These are phyloP conservation scores for Hemichromis elongatus DNA, from an alignment of 2,113 vertebrate genomes.

Conservation along the genomic window DNA sequence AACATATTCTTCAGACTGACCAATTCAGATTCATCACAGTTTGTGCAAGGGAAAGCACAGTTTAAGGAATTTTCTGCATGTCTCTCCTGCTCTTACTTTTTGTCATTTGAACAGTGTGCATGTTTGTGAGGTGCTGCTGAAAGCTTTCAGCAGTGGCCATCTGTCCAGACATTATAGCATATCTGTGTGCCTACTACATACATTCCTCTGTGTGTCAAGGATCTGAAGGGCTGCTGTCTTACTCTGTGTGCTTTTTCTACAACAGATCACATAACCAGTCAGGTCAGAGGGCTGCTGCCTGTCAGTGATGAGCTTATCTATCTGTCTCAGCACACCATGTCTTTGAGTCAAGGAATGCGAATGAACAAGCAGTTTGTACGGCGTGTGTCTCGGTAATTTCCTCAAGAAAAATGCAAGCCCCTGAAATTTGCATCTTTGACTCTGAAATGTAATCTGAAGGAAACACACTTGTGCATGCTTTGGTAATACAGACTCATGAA, in stretches of 20 bases:
- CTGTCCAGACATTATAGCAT: constrained; percentile 11
- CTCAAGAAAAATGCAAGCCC: background rate
- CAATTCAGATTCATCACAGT: background rate
- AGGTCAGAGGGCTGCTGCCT: constrained; percentile 17
- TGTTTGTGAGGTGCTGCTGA: background rate
- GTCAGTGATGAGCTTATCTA: background rate
- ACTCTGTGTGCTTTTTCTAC: background rate
- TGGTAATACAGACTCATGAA: background rate
- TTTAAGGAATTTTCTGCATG: background rate
- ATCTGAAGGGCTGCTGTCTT: background rate
- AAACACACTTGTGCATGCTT: background rate
- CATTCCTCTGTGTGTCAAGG: constrained; percentile 5
- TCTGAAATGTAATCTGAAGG: background rate
- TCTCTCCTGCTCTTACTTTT: background rate
- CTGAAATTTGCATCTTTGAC: background rate
- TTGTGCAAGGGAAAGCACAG: background rate
- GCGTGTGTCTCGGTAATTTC: background rate
- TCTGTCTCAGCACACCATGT: background rate
- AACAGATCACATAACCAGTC: constrained; percentile 7
- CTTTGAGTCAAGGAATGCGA: constrained; percentile 7
- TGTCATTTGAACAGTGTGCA: background rate
- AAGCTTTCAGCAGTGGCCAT: background rate
- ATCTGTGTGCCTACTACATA: background rate
- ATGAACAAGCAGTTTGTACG: background rate
- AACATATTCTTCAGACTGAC: background rate